These are phyloP conservation scores for Sipha flava DNA, from an alignment of 1,140 invertebrate species.

Conservation along the genomic window DNA sequence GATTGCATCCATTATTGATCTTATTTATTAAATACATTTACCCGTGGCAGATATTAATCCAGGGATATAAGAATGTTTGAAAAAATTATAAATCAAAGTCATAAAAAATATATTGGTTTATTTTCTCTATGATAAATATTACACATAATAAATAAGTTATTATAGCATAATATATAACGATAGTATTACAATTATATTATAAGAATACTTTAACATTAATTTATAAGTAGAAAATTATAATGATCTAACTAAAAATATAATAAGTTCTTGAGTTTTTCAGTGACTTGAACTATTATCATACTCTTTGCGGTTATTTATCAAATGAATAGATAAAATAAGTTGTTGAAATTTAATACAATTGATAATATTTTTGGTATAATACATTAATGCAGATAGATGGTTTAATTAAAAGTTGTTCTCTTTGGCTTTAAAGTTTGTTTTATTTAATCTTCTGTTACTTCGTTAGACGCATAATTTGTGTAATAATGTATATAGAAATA, in stretches of 20 bases:
- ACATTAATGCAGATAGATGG: too few species aligned
- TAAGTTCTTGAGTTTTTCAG: too few species aligned
- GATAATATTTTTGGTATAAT: background rate
- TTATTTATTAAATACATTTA: background rate
- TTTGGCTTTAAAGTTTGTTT: background rate
- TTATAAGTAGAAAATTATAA: background rate
- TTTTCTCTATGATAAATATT: background rate
- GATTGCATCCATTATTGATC: too few species aligned
- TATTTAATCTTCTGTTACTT: background rate
- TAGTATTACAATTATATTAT: background rate
- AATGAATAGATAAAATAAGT: too few species aligned
- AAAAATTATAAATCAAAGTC: background rate
- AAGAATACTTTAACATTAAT: background rate
- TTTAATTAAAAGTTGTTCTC: background rate
- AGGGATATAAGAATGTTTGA: background rate
- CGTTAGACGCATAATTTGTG: background rate
- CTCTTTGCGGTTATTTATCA: too few species aligned
- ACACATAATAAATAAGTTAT: background rate
- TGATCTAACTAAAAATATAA: background rate
- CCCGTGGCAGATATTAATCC: too few species aligned
- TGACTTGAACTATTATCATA: too few species aligned
- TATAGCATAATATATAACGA: background rate
- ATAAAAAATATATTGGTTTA: background rate
- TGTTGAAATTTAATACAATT: too few species aligned
- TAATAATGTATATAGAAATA: too few species aligned